Evolutionary conservation across 2,888 invertebrate species (phyloP), one percentile per base, ranked within the genome.

Genomic region (Himalopsyche anomala): DNA sequence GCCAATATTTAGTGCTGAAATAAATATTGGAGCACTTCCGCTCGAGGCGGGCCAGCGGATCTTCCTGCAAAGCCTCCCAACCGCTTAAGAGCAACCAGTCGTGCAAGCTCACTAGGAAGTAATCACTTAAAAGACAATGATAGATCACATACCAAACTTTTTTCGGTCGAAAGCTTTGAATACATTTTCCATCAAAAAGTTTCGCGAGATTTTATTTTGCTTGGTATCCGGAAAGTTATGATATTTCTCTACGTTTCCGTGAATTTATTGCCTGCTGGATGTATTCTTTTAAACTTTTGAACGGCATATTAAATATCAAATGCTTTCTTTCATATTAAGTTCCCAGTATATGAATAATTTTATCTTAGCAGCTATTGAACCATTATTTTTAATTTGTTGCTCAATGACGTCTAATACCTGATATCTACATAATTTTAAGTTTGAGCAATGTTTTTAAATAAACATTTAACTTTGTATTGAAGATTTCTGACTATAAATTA

Each of bases 1-100:
- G 85, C 85, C 38, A 85, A 87, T 87, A 85, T 85, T 85, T 84
- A 84, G 84, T 84, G 80, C 86, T 80, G 55, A 82, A 86, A 82
- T 80, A 45, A 84, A 84, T 84, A 55, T 42, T 45, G 9, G 45
- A 80, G 84, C 38, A 81, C 84, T 84, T 84, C 84, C 84, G 51
- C 80, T 17, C 62, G 36, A 56, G 81, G 81, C 54, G 80, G 42
- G 80, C 38, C 40, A 81, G 38, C 80, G 84, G 84, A 84, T 84
- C 19, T 84, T n/a, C 81, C 80, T 45, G 54, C 62, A 36, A 56
- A 81, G 81, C 40, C 51, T n/a, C 80, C 40, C 81, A 62, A 62
- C 84, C 80, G 84, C 84, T 45, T 17, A 38, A 62, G 79, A 54
- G 55, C 55, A 84, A 55, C 83, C 36, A 62, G 62, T 62, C 80